These are phyloP conservation scores for Saturnia pavonia DNA, from an alignment of 2,888 invertebrate species.

Conservation along the genomic window DNA sequence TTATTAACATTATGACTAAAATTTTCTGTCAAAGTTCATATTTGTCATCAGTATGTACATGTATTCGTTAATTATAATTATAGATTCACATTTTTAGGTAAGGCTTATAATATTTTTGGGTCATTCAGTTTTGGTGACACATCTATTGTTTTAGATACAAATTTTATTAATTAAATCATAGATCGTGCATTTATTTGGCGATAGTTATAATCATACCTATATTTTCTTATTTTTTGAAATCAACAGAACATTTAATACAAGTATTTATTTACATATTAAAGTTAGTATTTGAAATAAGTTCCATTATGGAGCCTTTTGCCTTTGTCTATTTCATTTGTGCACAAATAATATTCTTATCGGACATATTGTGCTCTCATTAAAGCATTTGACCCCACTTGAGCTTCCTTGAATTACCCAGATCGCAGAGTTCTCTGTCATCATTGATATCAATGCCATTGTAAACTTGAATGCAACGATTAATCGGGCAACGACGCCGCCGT, in stretches of 20 bases:
- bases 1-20: neutral
- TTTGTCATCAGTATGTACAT: no score
- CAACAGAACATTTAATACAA: neutral
- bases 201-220: no score
- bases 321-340: constrained; percentile 7
- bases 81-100: no score
- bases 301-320: neutral
- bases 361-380: constrained; percentile 30
- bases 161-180: no score
- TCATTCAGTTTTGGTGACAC: no score
- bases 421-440: constrained; percentile 45
- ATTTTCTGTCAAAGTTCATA: no score
- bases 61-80: no score
- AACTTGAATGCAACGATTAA: constrained; percentile 34
- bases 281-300: neutral
- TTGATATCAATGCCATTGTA: constrained; percentile 45
- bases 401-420: constrained; percentile 38
- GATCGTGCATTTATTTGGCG: no score
- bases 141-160: no score
- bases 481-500: constrained; percentile 23
- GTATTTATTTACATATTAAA: neutral
- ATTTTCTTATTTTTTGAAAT: no score
- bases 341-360: constrained; percentile 16
- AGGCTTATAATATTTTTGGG: no score
- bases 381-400: constrained; percentile 45